Conservation (phyloP, 2,888 invertebrate genomes). For the Machimus atricapillus region DNA sequence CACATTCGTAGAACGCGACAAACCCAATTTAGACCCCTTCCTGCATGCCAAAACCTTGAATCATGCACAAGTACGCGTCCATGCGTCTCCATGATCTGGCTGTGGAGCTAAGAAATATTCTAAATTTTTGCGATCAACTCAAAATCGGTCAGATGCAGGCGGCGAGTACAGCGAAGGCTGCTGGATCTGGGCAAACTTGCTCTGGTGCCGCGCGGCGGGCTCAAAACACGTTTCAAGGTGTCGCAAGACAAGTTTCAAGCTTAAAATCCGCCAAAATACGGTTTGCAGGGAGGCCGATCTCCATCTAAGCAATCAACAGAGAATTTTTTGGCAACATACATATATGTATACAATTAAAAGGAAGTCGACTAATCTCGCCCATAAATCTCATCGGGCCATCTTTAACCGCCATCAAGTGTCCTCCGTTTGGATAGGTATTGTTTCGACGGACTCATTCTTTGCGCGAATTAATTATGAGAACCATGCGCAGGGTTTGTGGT, state of each 20-base stretch:
- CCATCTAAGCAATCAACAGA: background rate
- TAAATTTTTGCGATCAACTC: slow-evolving; percentile 13
- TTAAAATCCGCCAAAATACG: background rate
- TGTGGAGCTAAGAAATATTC: background rate
- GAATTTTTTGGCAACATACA: background rate
- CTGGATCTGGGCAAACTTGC: background rate
- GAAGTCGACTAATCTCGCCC: background rate
- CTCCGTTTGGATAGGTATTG: background rate
- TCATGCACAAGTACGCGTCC: slow-evolving; percentile 51
- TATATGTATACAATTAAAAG: background rate
- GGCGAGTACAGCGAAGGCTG: background rate
- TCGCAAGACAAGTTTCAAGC: slow-evolving; percentile 32
- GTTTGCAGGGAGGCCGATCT: background rate
- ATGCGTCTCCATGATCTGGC: slow-evolving; percentile 27
- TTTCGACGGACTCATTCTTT: slow-evolving; percentile 17
- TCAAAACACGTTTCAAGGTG: slow-evolving; percentile 40
- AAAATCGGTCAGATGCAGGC: slow-evolving; percentile 11
- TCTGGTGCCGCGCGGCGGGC: background rate
- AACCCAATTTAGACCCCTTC: slow-evolving; percentile 56
- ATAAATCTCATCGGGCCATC: background rate
- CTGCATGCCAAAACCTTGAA: slow-evolving; percentile 64
- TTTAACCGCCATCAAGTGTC: background rate
- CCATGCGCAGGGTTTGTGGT: background rate
- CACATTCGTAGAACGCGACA: background rate
- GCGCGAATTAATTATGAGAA: slow-evolving; percentile 19